Conservation (phyloP, 2,888 invertebrate species). For the Incurvaria masculella region DNA sequence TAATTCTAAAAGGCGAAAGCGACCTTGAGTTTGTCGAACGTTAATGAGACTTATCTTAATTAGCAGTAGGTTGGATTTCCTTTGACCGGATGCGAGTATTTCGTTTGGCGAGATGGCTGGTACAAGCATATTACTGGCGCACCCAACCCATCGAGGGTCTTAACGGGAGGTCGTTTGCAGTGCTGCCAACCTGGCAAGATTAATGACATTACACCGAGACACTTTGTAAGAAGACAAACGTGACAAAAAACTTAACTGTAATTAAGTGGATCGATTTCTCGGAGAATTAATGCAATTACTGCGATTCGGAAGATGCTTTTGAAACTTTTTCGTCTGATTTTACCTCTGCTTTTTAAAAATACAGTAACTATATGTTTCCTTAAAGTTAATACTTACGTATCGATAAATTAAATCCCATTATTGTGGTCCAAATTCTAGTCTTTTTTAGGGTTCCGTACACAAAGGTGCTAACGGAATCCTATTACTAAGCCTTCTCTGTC, state of each 20-base stretch:
- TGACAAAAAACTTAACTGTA: constrained; percentile 41
- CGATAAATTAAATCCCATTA: too few species aligned
- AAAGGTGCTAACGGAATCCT: too few species aligned
- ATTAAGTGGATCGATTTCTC: constrained; percentile 32
- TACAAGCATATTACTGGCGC: constrained; percentile 45
- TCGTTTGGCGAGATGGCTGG: constrained; percentile 34
- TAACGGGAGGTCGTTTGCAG: constrained; percentile 54
- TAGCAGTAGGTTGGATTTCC: constrained; percentile 43
- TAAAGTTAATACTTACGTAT: too few species aligned
- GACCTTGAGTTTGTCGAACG: constrained; percentile 24
- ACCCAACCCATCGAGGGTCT: constrained; percentile 46
- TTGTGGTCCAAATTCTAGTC: too few species aligned
- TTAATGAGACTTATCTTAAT: constrained; percentile 46
- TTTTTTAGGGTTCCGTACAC: too few species aligned
- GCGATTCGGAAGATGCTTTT: too few species aligned
- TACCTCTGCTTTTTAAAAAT: too few species aligned
- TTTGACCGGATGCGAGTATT: constrained; percentile 33
- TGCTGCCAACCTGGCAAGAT: constrained; percentile 49
- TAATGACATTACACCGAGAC: constrained; percentile 50
- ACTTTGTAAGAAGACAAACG: constrained; percentile 40
- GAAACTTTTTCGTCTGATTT: too few species aligned
- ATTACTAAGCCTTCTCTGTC: too few species aligned
- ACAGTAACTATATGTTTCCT: too few species aligned
- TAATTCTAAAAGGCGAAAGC: constrained; percentile 31
- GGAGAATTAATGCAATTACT: too few species aligned